Evolutionary conservation across 1,140 invertebrate species (phyloP), one percentile per base, ranked within the genome.

Genomic region (Drosophila eugracilis): DNA sequence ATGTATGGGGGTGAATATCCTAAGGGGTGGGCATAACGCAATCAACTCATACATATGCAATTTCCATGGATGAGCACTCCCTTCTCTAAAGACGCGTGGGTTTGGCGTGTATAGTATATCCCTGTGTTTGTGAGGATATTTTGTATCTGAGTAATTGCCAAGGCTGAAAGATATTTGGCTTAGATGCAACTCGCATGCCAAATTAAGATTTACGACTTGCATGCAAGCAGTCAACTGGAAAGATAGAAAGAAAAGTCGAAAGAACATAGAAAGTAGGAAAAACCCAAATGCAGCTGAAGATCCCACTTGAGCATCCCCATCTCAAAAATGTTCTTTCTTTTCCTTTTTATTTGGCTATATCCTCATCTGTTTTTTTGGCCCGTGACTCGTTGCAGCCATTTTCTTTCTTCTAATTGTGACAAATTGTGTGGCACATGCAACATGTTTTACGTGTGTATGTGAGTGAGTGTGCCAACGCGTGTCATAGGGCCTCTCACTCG

Each of bases 181-280:
- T 39, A 70, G 63, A 66, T 42, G 42, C 34, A 62, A 12, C 50
- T 85, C 37, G 57, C 15, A 53, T 75, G 65, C 57, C 67, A 73
- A 83, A 83, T 84, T 66, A 55, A 75, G 67, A 78, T 78, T 84
- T 78, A 75, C 75, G 70, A 83, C 69, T 65, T 58, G 10, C 28
- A 30, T 37, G 32, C 50, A 45, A 59, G 45, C 47, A 75, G 39
- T 77, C 63, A 66, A 9, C 63, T 17, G 45, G 28, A 67, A 67
- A 52, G 45, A 28, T 7, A 37, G 28, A 52, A 50, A 26, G 22
- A 39, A 70, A 66, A 41, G 7, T 30, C 14, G 19, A 19, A 10
- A 44, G 28, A 45, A 67, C 14, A 48, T 17, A 14, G 34, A 19
- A 36, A 22, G n/a, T 15, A 58, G n/a, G 47, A 5, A 72, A 41